A percentile compares a stretch with the other conserved stretches of the same genome.
phyloP scores from a whole-genome alignment of 2,797 vertebrate species.

The Stomatorhinus walkeri region DNA sequence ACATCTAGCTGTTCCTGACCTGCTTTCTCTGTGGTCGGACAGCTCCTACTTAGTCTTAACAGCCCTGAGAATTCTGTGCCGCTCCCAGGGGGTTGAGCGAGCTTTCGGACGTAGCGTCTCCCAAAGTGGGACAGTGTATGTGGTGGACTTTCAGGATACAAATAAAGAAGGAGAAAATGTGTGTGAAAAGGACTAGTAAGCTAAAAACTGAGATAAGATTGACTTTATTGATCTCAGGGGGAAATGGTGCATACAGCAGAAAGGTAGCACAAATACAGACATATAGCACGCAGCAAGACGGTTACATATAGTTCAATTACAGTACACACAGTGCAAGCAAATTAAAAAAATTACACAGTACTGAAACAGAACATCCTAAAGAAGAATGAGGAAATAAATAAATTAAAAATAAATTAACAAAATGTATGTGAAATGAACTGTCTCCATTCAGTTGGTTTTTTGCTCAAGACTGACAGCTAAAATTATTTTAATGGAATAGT shows the following conservation, averaged over 20 bases:
- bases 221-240: neutral
- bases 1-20: slow-evolving; percentile 26
- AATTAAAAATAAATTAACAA: neutral
- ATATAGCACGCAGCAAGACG: neutral
- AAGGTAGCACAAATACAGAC: neutral
- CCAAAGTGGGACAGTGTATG: neutral
- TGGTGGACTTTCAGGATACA: neutral
- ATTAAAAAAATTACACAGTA: neutral
- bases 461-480: neutral
- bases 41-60: neutral
- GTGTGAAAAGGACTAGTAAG: neutral
- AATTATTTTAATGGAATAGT: neutral
- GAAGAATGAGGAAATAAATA: neutral
- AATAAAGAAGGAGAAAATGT: neutral
- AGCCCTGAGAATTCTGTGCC: neutral
- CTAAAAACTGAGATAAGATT: neutral
- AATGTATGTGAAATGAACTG: neutral
- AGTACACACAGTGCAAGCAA: neutral
- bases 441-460: neutral
- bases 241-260: neutral
- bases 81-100: neutral
- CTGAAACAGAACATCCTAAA: neutral
- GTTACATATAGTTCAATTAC: neutral
- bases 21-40: slow-evolving; percentile 16
- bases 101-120: neutral